Evolutionary conservation across 2,113 vertebrate genomes (phyloP).

Genomic region (Mus spicilegus): DNA sequence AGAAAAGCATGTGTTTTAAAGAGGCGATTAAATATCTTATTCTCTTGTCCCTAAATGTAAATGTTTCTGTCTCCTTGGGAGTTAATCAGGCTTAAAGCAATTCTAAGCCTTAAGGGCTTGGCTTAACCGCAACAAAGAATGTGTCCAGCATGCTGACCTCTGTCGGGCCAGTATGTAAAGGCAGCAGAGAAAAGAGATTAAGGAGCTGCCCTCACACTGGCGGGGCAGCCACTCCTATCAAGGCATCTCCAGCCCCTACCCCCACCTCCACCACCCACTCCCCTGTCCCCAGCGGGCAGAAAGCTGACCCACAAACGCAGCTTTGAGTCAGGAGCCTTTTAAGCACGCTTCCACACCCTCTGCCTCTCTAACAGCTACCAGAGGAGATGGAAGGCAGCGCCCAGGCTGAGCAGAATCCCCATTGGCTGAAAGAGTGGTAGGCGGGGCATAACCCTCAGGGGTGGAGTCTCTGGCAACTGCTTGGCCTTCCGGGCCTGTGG

Average conservation of each 20-base stretch:
- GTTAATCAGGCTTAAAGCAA: constrained; percentile 72
- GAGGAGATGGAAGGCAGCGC: accelerated
- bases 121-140: constrained; percentile 60
- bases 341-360: neutral
- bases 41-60: constrained; percentile 57
- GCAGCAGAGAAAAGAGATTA: constrained; percentile 25
- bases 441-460: neutral
- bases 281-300: neutral
- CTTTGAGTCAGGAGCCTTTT: neutral
- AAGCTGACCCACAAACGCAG: neutral
- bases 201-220: neutral
- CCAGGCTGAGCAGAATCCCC: neutral
- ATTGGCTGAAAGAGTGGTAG: neutral
- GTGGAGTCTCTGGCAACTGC: neutral
- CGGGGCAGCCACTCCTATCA: neutral
- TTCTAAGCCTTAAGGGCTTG: constrained; percentile 58
- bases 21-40: constrained; percentile 49
- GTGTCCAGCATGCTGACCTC: constrained; percentile 59
- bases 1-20: constrained; percentile 52
- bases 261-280: neutral
- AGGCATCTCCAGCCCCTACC: neutral
- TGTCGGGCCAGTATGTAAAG: neutral
- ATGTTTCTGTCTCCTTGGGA: constrained; percentile 45
- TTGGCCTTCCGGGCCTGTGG: no score
- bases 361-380: accelerated